Base-by-base conservation (phyloP, 2,797 vertebrate species). In the Pseudomugil gertrudae region DNA sequence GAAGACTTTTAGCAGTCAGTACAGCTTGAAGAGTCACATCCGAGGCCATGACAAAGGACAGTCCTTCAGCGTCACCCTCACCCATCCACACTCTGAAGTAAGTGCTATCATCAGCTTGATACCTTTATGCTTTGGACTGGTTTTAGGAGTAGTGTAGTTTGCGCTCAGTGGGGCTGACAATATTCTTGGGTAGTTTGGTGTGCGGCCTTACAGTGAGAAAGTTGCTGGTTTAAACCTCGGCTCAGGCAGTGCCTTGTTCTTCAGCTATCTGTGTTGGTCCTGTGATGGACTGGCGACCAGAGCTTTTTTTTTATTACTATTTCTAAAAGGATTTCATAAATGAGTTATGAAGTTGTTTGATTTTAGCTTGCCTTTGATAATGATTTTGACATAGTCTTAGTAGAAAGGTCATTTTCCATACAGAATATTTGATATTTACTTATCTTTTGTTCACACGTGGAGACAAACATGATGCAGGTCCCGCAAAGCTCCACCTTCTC, bases 21-120 rank as follows among this genome's bases (percentile, higher is more conserved):
- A 99, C 85, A 98, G 98, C 84, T 94, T 99, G 72, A 99, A 97
- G 92, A 99, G 97, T 88, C 97, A 99, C 90, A 95, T 99, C 90
- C 95, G 97, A 66, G 98, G 96, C 84, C 98, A 99, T 0, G 98
- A 97, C 84, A 98, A 96, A 89, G 95, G 95, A 79, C 92, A 94
- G 58, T 63, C 92, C 9, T 97, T 95, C 81, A 95, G 78, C 30
- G 90, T 94, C 79, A 93, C 94, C 80, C 92, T 96, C 81, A 92
- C 85, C 71, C 95, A 94, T 88, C 94, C 90, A 0, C 91, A 94
- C 38, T 96, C 95, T 79, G 98, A 99, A 94, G 97, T 98, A 50
- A 76, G 60, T 26, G 45, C 50, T 52, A 14, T 29, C 13, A 19
- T 19, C 6, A 40, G 17, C 19, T 19, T 40, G 14, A 15, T 35